Evolutionary conservation across 2,797 vertebrate genomes (phyloP).

Genomic region (Pseudomugil tenellus): DNA sequence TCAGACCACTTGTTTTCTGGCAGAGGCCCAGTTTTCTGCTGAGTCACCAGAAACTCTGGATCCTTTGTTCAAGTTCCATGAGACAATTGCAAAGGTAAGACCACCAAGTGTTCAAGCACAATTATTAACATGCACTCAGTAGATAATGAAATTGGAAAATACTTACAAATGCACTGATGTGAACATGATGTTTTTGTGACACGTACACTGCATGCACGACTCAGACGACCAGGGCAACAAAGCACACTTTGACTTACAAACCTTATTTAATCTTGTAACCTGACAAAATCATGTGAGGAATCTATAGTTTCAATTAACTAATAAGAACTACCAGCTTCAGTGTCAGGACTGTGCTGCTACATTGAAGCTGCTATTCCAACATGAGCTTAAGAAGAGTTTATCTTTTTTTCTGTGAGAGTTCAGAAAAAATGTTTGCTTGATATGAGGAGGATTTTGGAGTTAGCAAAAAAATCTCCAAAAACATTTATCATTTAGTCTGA

Average conservation of each 20-base stretch:
- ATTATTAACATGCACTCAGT: background rate
- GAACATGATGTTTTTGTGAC: too few relatives aligned
- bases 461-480: too few relatives aligned
- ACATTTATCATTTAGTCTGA: background rate
- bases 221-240: background rate
- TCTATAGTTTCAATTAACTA: background rate
- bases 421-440: background rate
- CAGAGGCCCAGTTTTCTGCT: conserved; percentile 86
- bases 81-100: conserved; percentile 90
- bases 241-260: background rate
- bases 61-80: conserved; percentile 88
- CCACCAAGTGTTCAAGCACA: background rate
- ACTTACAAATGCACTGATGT: too few relatives aligned
- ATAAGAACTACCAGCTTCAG: background rate
- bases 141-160: too few relatives aligned
- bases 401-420: background rate
- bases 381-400: background rate
- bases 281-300: background rate
- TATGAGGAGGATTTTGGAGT: background rate
- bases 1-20: conserved; percentile 87
- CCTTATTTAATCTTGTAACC: background rate
- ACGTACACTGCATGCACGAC: background rate
- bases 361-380: background rate
- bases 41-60: conserved; percentile 81
- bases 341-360: too few relatives aligned